These are phyloP conservation scores for Brachionus rubens DNA, from an alignment of 1,140 invertebrate genomes.

Conservation along the genomic window DNA sequence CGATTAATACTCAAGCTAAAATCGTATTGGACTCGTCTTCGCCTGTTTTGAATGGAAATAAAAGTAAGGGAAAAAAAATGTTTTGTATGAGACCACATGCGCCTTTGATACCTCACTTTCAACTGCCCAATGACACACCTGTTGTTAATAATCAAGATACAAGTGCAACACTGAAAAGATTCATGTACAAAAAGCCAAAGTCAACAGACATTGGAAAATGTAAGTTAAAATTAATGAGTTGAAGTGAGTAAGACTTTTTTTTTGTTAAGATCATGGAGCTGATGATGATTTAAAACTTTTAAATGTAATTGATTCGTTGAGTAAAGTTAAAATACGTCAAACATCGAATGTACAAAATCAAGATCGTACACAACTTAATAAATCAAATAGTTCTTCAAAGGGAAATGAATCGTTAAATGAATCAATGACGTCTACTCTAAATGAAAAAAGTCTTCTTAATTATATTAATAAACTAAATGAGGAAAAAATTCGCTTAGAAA, in stretches of 20 bases:
- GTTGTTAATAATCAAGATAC: not conserved
- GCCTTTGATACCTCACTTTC: slow-evolving; percentile 41
- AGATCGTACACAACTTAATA: not conserved
- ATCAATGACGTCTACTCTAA: not conserved
- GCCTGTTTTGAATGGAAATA: not conserved
- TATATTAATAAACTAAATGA: slow-evolving; percentile 21
- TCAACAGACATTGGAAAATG: slow-evolving; percentile 43
- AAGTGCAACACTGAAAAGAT: not conserved
- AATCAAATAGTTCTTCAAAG: not conserved
- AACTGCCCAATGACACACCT: slow-evolving; percentile 16
- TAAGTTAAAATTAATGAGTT: not conserved
- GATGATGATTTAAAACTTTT: slow-evolving; percentile 43
- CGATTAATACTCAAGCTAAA: not conserved
- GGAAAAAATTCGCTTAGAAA: slow-evolving; percentile 8
- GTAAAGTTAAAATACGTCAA: slow-evolving; percentile 3
- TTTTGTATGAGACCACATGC: slow-evolving; percentile 31
- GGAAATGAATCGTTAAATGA: not conserved
- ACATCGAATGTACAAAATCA: not conserved
- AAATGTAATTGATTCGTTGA: slow-evolving; percentile 44
- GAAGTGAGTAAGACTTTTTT: not conserved
- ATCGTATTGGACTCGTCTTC: no score
- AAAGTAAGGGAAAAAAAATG: slow-evolving; percentile 1
- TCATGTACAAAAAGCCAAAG: slow-evolving; percentile 46
- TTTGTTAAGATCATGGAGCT: slow-evolving; percentile 36
- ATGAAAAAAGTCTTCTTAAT: slow-evolving; percentile 30